Evolutionary conservation across 2,888 invertebrate genomes (phyloP).

Genomic region (Abrostola tripartita): DNA sequence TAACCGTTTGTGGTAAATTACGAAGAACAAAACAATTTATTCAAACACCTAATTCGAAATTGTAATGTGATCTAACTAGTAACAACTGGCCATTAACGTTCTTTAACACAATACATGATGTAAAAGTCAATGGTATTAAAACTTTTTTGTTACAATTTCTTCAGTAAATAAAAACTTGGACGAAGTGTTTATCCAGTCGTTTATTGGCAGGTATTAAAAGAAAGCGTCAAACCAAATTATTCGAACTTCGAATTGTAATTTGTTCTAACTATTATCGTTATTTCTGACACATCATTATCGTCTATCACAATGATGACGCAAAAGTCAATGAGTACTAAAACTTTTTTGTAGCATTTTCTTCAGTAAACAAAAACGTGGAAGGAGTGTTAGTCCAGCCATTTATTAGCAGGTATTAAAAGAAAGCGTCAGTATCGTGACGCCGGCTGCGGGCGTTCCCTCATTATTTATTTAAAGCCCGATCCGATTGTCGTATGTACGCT

Average conservation of each 20-base stretch:
- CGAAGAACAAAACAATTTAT: too few species aligned
- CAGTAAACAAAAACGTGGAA: constrained; percentile 18
- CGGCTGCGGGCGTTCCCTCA: constrained; percentile 80
- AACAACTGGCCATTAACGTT: too few species aligned
- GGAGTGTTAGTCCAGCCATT: constrained; percentile 34
- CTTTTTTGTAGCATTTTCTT: background rate
- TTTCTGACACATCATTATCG: too few species aligned
- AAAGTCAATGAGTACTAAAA: background rate
- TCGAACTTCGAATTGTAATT: too few species aligned
- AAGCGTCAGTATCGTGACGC: constrained; percentile 64
- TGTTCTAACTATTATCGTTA: too few species aligned
- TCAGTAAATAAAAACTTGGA: constrained; percentile 17
- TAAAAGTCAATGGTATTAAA: background rate
- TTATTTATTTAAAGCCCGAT: constrained; percentile 85
- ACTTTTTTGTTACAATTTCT: background rate
- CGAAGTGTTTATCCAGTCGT: constrained; percentile 31
- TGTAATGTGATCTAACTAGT: too few species aligned
- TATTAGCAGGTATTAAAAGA: constrained; percentile 68
- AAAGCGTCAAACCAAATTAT: constrained; percentile 52
- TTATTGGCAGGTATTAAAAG: constrained; percentile 68
- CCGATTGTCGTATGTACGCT: constrained; percentile 82
- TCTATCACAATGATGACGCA: too few species aligned
- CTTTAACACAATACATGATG: too few species aligned
- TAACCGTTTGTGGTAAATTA: too few species aligned
- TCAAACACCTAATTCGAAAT: too few species aligned